Base-by-base conservation (phyloP, 2,113 vertebrate species). In the Calidris pygmaea region DNA sequence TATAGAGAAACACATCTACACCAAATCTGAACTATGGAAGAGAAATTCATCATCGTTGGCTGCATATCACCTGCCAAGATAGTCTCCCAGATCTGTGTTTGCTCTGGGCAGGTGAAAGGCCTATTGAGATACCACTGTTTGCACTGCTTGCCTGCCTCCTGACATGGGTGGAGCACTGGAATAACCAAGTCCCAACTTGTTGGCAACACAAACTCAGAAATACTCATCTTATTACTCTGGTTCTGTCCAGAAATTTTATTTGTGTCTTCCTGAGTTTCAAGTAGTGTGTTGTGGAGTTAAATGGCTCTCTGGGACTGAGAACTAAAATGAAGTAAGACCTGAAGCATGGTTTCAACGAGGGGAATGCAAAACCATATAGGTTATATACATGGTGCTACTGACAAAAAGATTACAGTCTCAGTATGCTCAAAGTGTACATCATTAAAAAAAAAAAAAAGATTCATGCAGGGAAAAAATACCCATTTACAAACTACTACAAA, bases 81-180 rank as follows among this genome's bases (percentile, higher is more conserved):
- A 60, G 30, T 50, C 71, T 65, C 79, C 78, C 43, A 82, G 43
- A 77, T 41, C 65, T 74, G 10, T 92, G 66, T 93, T 94, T 97
- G 66, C 8, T 89, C 55, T 62, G 62, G 55, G 63, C 78, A 91
- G 85, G 66, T 87, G 81, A 95, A 95, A 91, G 74, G 81, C 87
- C 85, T 89, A 63, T 76, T 92, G 77, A 87, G 78, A 53, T 89
- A 82, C 0, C n/a, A 26, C 23, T 85, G 78, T 96, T 93, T 95
- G 84, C 65, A n/a, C 52, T 74, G 76, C 65, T 52, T 71, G 19
- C 56, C 82, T 87, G 66, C 41, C 53, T 86, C 70, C 52, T 83
- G 45, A 87, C 66, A 82, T 76, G 90, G 93, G 93, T 93, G 85
- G 83, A 90, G 78, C 85, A 62, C 66, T 45, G 20, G 45, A 79